Conservation (phyloP, 1,140 invertebrate species). For the Holcopasites calliopsidis region DNA sequence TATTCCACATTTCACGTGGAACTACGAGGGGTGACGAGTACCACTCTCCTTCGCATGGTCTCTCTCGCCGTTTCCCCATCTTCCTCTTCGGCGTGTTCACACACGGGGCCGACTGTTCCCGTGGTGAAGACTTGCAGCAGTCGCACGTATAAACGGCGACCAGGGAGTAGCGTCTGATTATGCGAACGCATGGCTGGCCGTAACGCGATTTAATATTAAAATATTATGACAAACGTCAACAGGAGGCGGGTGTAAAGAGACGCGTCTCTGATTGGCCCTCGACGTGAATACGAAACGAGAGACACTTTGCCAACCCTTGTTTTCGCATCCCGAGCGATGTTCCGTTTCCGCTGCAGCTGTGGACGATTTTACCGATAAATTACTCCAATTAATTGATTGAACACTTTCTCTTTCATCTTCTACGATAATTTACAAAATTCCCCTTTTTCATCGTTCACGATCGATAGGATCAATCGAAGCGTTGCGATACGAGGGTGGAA, state of each 20-base stretch:
- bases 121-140: conserved; percentile 47
- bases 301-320: conserved; percentile 42
- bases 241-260: conserved; percentile 73
- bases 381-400: neutral
- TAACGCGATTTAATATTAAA: conserved; percentile 81
- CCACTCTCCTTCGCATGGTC: conserved; percentile 29
- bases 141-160: conserved; percentile 34
- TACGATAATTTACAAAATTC: neutral
- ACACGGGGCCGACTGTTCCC: conserved; percentile 1
- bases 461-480: conserved; percentile 1
- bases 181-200: conserved; percentile 79
- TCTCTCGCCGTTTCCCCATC: neutral
- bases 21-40: conserved; percentile 67
- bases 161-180: conserved; percentile 76
- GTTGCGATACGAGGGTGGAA: neutral
- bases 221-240: conserved; percentile 81
- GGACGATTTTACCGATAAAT: neutral
- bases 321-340: conserved; percentile 38
- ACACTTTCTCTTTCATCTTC: neutral
- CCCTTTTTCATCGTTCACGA: neutral
- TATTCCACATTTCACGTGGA: conserved; percentile 76
- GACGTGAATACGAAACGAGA: conserved; percentile 78
- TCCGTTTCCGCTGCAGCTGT: conserved; percentile 27
- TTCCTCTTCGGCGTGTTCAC: conserved; percentile 11
- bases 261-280: conserved; percentile 76